Base-by-base conservation (phyloP, 2,888 invertebrate species). In the Spialia ferax region DNA sequence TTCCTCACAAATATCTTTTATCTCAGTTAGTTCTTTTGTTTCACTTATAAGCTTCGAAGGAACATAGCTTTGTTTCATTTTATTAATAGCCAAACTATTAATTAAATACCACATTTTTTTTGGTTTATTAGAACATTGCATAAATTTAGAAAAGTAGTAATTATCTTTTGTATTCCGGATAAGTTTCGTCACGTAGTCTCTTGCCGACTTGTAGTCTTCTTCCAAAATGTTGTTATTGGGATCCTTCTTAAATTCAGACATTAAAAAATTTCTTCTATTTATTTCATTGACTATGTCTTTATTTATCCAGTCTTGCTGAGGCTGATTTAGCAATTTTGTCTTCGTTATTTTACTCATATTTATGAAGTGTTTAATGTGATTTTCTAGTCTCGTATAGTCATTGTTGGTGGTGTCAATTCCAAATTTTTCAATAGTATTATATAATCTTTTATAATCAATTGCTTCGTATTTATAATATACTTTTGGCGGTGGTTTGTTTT, bases 1-100 rank as follows among this genome's bases (percentile, higher is more conserved):
- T n/a, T 15, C 45, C 15, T 45, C 45, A 45, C 45, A 45, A 45
- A 45, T 45, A 15, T 45, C 45, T n/a, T 45, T 45, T 45, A 45
- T 15, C 2, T 45, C 45, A 15, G 45, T 15, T n/a, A 45, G 5
- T 15, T 5, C 18, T 15, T 10, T 45, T 15, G 15, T 15, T 7
- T 18, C 45, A 15, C n/a, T n/a, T 15, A 45, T 15, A 15, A 45
- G 45, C 8, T 45, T 45, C 45, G 45, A 45, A 18, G 45, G 45
- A 45, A 8, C 15, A 45, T 4, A 45, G 18, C 45, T 15, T 45
- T 45, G 15, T 15, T 45, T 45, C 2, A 15, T 5, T 45, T 45
- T 45, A 45, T 45, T 45, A 45, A 15, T 45, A n/a, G 45, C 45
- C 7, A 45, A 15, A 6, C 6, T 45, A 18, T 45, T 45, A 15